phyloP scores from a whole-genome alignment of 2,888 invertebrate species.

The Amblyteles armatorius region DNA sequence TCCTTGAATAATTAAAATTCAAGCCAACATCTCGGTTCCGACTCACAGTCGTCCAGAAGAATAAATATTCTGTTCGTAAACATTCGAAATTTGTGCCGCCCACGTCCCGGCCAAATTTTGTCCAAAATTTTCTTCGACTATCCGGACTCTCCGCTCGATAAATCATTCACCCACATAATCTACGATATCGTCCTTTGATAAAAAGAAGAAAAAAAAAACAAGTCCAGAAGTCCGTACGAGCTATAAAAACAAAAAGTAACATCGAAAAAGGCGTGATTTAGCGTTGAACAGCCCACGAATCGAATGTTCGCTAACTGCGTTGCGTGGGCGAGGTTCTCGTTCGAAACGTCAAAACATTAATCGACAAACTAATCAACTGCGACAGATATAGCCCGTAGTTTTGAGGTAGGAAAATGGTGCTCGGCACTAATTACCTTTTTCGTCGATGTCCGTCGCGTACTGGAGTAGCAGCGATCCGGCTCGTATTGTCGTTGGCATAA shows the following conservation, averaged over 20 bases:
- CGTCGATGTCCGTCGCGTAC: slow-evolving; percentile 66
- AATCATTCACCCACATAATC: not conserved
- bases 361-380: slow-evolving; percentile 14
- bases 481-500: slow-evolving; percentile 71
- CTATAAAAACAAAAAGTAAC: not conserved
- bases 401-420: not conserved
- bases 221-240: not conserved
- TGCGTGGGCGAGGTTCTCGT: slow-evolving; percentile 42
- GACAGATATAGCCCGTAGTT: not conserved
- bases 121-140: not conserved
- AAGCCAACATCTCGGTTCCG: not conserved
- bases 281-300: not conserved
- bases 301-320: slow-evolving; percentile 10
- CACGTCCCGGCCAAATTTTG: not conserved
- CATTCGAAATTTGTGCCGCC: not conserved
- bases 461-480: slow-evolving; percentile 64
- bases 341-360: slow-evolving; percentile 56
- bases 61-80: not conserved
- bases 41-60: not conserved
- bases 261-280: not conserved
- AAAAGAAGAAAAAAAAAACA: not conserved
- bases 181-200: not conserved
- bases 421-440: slow-evolving; percentile 67
- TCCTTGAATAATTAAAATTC: not conserved
- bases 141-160: not conserved